These are phyloP conservation scores for Crotalus helleri DNA, from an alignment of 2,113 vertebrate species.

Conservation along the genomic window DNA sequence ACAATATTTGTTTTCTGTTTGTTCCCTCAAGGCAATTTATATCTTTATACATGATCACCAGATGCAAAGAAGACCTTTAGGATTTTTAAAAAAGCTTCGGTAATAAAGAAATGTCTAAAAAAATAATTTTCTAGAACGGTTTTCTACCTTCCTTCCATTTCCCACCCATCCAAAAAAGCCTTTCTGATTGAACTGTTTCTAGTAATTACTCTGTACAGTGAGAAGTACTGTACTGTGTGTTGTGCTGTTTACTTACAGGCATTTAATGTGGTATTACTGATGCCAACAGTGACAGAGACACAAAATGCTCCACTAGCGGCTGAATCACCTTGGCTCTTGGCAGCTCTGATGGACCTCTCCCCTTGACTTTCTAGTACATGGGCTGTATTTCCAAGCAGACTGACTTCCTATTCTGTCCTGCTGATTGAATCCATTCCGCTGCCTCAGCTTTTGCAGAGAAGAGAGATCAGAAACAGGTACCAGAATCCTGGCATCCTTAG, in stretches of 20 bases:
- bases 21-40: neutral
- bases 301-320: neutral
- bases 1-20: neutral
- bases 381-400: neutral
- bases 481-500: neutral
- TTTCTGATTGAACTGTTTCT: neutral
- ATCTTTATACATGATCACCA: neutral
- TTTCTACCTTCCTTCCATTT: neutral
- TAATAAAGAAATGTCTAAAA: neutral
- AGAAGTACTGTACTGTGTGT: neutral
- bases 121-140: neutral
- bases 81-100: neutral
- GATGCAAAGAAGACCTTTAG: neutral
- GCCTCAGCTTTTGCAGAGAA: neutral
- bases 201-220: neutral
- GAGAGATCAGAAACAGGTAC: neutral
- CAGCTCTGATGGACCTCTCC: neutral
- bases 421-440: neutral
- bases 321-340: neutral
- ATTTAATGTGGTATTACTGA: constrained; percentile 1
- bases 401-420: neutral
- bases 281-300: neutral
- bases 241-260: neutral
- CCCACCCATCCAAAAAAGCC: neutral
- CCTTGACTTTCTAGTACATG: neutral